Conservation (phyloP, 2,797 vertebrate species). For the Leucoraja ocellata region DNA sequence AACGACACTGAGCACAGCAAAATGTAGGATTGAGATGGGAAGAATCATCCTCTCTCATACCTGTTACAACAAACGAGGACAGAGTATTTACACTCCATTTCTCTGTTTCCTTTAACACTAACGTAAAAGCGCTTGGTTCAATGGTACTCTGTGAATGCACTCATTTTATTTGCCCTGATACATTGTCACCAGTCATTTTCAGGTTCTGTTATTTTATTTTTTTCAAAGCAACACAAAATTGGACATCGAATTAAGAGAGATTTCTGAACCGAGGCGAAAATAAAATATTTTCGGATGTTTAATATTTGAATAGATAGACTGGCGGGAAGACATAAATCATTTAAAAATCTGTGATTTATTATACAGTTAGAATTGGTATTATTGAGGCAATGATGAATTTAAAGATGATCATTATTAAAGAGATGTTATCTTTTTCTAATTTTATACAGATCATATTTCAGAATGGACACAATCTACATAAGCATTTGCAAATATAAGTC, state of each 20-base stretch:
- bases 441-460: neutral
- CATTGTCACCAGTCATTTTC: neutral
- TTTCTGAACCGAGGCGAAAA: neutral
- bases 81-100: neutral
- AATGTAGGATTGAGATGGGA: neutral
- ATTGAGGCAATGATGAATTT: neutral
- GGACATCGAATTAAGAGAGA: neutral
- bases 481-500: neutral
- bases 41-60: neutral
- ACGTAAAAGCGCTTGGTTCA: neutral
- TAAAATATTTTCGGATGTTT: neutral
- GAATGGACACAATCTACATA: neutral
- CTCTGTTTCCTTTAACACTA: neutral
- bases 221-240: neutral
- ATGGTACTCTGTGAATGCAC: neutral
- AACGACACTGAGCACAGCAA: neutral
- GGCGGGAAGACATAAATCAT: neutral
- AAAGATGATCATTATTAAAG: conserved; percentile 30
- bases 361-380: neutral
- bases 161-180: neutral
- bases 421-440: conserved; percentile 27
- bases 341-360: conserved; percentile 16
- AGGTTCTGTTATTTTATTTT: neutral
- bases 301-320: neutral
- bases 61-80: too few relatives aligned